Evolutionary conservation across 2,888 invertebrate genomes (phyloP).

Genomic region (Chymomyza caudatula): DNA sequence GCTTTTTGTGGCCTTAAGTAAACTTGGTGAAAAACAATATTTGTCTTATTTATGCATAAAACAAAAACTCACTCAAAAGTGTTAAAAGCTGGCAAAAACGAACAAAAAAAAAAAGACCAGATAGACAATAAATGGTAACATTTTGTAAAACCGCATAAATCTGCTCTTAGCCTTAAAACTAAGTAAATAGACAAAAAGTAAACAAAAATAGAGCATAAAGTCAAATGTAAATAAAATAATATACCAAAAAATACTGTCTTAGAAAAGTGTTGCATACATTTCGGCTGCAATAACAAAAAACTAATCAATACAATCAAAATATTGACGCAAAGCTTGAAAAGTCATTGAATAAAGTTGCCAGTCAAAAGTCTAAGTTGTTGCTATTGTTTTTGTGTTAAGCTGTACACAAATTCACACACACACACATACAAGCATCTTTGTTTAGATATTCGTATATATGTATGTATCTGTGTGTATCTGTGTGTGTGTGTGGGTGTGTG

Average conservation of each 20-base stretch:
- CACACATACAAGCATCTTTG: slow-evolving; percentile 45
- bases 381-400: slow-evolving; percentile 17
- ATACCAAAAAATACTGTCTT: slow-evolving; percentile 25
- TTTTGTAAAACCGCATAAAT: slow-evolving; percentile 8
- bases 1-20: slow-evolving; percentile 3
- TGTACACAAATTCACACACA: slow-evolving; percentile 45
- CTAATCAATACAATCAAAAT: slow-evolving; percentile 67
- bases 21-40: slow-evolving; percentile 16
- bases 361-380: slow-evolving; percentile 3
- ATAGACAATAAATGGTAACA: slow-evolving; percentile 32
- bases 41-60: slow-evolving; percentile 40
- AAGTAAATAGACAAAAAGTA: slow-evolving; percentile 33
- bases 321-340: slow-evolving; percentile 56
- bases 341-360: slow-evolving; percentile 50
- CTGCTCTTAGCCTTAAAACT: slow-evolving; percentile 33
- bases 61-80: slow-evolving; percentile 1
- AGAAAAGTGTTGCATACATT: slow-evolving; percentile 32
- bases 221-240: slow-evolving; percentile 25
- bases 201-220: slow-evolving; percentile 27
- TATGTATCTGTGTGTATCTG: neutral
- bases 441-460: neutral
- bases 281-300: slow-evolving; percentile 43
- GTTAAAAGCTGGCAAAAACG: slow-evolving; percentile 32
- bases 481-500: slow-evolving; percentile 30
- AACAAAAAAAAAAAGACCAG: slow-evolving; percentile 33